Percentiles rank a stretch among this genome's conserved stretches.
Evolutionary conservation across 2,113 vertebrate species (phyloP).

Genomic region (Atrichornis clamosus): DNA sequence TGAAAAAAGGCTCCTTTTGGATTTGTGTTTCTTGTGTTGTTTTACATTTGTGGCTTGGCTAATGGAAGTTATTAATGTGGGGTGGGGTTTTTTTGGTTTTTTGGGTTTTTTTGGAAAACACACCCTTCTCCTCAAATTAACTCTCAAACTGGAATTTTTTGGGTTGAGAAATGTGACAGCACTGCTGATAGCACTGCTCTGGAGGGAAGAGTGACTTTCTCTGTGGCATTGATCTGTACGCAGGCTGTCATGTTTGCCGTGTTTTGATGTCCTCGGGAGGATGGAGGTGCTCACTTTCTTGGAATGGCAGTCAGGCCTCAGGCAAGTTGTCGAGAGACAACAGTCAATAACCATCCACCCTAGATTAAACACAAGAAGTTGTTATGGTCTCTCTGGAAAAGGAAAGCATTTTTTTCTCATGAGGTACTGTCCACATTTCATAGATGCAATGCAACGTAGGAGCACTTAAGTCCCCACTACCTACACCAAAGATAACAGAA

Average conservation of each 20-base stretch:
- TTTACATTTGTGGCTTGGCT: neutral
- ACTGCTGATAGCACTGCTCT: neutral
- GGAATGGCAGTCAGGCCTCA: neutral
- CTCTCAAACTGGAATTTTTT: neutral
- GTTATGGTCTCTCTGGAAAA: neutral
- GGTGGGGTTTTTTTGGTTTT: too few species aligned
- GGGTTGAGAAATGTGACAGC: neutral
- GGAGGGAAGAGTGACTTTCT: slow-evolving; percentile 11
- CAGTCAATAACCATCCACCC: neutral
- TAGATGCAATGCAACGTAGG: accelerated
- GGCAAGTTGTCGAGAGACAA: neutral
- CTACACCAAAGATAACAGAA: neutral
- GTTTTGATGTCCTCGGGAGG: slow-evolving; percentile 4
- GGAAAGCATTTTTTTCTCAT: neutral
- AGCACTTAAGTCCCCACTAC: neutral
- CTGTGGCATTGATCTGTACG: neutral
- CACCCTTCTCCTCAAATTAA: neutral
- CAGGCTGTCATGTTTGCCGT: slow-evolving; percentile 12
- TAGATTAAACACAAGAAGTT: slow-evolving; percentile 17
- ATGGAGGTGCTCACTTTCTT: neutral
- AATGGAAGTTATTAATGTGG: neutral
- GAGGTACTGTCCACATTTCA: neutral
- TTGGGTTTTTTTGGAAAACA: neutral
- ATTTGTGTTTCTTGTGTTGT: neutral
- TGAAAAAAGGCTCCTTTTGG: neutral